Evolutionary conservation across 2,888 invertebrate genomes (phyloP), one percentile per base, ranked within the genome.

Genomic region (Endotricha flammealis): DNA sequence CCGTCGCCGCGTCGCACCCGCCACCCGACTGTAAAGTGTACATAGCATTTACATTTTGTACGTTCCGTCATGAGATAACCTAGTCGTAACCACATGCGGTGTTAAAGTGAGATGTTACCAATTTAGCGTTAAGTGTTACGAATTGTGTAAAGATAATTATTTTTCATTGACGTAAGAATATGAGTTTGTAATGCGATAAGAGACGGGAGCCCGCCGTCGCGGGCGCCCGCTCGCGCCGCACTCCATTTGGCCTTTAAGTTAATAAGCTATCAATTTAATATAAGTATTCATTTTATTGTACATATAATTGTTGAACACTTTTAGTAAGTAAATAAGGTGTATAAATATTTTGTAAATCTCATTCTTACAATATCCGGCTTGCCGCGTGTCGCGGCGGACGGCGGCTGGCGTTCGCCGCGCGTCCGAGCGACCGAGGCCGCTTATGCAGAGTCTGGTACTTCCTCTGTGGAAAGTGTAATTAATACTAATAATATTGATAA

Each of bases 41-140:
- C 56, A 64, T 70, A 66, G 58, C 64, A 55, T 73, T 71, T 73
- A 64, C 56, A 52, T 59, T 64, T 56, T 57, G 65, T 66, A 64
- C 48, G 53, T 61, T 57, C 44, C 42, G 22, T 41, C 45, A 48
- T 34, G 41, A 30, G 32, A n/a, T 42, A 41, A 44, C 28, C 23
- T 42, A 34, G 23, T 32, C 35, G 32, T 27, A 29, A 47, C 34
- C 32, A 36, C 36, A 42, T 32, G 17, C 27, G 22, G 28, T 35
- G 20, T 29, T 29, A 35, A 27, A 35, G 40, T 51, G 48, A 57
- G 48, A 53, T 45, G 58, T 63, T 64, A 61, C 60, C 59, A 51
- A 52, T 45, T 38, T 65, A 57, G 54, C 20, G 6, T 12, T 67
- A 69, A 70, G 69, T 65, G 66, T 67, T 50, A 54, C 50, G 62